Percentiles rank a stretch among this genome's conserved stretches.
Conservation (phyloP, 30 jellyfish, hydroid and myxozoan species). For the Aurelia aurita complex sp. Pacific region DNA sequence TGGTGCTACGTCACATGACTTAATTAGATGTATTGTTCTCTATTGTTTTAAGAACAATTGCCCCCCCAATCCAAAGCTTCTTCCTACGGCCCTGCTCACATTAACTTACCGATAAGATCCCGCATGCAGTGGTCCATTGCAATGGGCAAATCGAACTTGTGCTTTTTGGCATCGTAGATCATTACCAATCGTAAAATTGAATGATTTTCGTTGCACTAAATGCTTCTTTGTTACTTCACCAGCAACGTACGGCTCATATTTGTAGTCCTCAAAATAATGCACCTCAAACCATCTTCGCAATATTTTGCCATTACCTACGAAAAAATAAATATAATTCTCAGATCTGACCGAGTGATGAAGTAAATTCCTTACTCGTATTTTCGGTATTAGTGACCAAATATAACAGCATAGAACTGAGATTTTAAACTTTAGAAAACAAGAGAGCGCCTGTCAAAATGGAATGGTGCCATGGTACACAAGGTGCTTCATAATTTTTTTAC, state of each 20-base stretch:
- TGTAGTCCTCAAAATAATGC: constrained; percentile 54
- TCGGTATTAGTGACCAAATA: too few relatives aligned
- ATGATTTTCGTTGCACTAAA: constrained; percentile 10
- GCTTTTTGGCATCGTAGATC: constrained; percentile 24
- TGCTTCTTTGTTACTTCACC: constrained; percentile 10
- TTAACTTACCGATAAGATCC: constrained; percentile 52
- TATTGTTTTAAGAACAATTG: too few relatives aligned
- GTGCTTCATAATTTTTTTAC: too few relatives aligned
- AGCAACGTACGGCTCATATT: constrained; percentile 30
- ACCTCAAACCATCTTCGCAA: constrained; percentile 63
- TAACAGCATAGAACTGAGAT: too few relatives aligned
- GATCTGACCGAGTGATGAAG: too few relatives aligned
- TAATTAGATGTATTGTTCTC: too few relatives aligned
- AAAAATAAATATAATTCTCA: not conserved
- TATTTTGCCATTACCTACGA: constrained; percentile 5
- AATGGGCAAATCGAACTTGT: constrained; percentile 27
- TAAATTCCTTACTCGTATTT: too few relatives aligned
- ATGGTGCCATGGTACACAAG: too few relatives aligned
- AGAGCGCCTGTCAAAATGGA: too few relatives aligned
- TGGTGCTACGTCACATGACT: too few relatives aligned
- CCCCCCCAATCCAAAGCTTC: too few relatives aligned
- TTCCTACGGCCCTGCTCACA: not conserved
- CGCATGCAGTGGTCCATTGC: constrained; percentile 50
- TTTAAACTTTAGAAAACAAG: too few relatives aligned
- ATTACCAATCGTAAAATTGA: constrained; percentile 53